Conservation (phyloP, 2,113 vertebrate genomes). For the Bostrychus sinensis region DNA sequence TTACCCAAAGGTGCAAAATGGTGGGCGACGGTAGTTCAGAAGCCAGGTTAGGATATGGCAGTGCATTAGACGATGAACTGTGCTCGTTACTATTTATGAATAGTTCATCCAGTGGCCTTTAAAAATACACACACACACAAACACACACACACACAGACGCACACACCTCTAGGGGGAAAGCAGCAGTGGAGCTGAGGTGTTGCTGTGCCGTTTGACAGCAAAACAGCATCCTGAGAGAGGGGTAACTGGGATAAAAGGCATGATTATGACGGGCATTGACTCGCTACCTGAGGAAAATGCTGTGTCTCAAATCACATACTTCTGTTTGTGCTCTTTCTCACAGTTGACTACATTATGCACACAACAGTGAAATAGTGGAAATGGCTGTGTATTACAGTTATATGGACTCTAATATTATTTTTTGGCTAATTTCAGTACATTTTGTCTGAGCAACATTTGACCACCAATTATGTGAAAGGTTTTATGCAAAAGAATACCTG, state of each 20-base stretch:
- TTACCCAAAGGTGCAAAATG: slow-evolving; percentile 33
- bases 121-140: slow-evolving; percentile 71
- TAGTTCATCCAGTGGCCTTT: slow-evolving; percentile 71
- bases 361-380: not conserved
- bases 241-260: slow-evolving; percentile 72
- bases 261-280: slow-evolving; percentile 57
- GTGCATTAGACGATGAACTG: slow-evolving; percentile 54
- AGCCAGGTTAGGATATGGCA: slow-evolving; percentile 39
- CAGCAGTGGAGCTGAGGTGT: slow-evolving; percentile 53
- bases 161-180: slow-evolving; percentile 60
- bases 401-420: not conserved
- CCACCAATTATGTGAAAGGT: no score
- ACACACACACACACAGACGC: slow-evolving; percentile 69
- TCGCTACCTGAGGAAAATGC: slow-evolving; percentile 63
- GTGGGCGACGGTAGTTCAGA: slow-evolving; percentile 46
- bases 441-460: no score
- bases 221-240: slow-evolving; percentile 67
- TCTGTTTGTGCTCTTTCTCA: not conserved
- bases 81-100: slow-evolving; percentile 69
- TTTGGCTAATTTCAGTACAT: not conserved
- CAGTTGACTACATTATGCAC: not conserved
- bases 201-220: slow-evolving; percentile 60
- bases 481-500: no score
- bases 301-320: slow-evolving; percentile 1
- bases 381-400: not conserved